Evolutionary conservation across 2,113 vertebrate genomes (phyloP).

Genomic region (Herpailurus yagouaroundi): DNA sequence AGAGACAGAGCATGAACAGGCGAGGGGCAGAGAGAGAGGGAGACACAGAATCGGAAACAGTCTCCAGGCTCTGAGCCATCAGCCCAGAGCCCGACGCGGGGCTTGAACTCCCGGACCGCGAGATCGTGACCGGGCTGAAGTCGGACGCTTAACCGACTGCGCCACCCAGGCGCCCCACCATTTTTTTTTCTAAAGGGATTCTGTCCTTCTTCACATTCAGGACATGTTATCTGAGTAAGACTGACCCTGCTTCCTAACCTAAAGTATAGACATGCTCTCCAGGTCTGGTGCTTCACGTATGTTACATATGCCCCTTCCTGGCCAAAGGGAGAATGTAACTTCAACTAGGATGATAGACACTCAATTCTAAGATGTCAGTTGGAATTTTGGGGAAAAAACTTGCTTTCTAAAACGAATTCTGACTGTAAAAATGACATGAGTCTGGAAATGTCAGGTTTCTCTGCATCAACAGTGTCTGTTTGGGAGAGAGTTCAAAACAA

Average conservation of each 20-base stretch:
- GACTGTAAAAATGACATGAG: neutral
- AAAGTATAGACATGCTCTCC: neutral
- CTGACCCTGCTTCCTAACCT: neutral
- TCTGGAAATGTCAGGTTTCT: conserved; percentile 21
- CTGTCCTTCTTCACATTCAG: neutral
- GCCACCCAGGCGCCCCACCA: too few relatives aligned
- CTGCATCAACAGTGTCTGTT: neutral
- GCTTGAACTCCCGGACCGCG: too few relatives aligned
- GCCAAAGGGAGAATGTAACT: neutral
- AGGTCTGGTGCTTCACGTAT: neutral
- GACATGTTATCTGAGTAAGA: neutral
- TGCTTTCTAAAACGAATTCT: neutral
- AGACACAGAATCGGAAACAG: too few relatives aligned
- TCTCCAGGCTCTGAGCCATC: too few relatives aligned
- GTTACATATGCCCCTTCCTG: neutral
- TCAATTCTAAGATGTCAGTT: neutral
- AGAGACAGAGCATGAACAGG: too few relatives aligned
- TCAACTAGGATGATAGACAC: neutral
- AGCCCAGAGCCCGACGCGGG: too few relatives aligned
- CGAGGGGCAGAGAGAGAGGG: too few relatives aligned
- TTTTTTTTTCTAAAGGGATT: neutral
- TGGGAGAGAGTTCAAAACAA: neutral
- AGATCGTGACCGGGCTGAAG: too few relatives aligned
- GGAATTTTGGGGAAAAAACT: neutral
- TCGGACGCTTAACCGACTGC: too few relatives aligned